Base-by-base conservation (phyloP, 2,113 vertebrate species). In the Hydrochoerus hydrochaeris region DNA sequence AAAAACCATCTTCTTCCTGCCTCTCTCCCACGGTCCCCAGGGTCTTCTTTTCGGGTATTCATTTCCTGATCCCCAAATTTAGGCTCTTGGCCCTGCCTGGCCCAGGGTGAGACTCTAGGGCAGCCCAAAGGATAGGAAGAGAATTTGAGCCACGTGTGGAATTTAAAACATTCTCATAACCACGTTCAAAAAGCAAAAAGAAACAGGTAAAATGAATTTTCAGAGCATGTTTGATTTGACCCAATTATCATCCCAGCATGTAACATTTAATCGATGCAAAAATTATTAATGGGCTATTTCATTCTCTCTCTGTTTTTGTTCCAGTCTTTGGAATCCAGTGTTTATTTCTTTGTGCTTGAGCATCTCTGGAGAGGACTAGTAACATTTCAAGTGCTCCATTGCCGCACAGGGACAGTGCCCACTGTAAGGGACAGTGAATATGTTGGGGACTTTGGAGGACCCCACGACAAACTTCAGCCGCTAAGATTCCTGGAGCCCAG, bases 71-170 rank as follows among this genome's bases (percentile, higher is more conserved):
- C 1, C 35, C 35, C 19, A 71, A 65, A n/a, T n/a, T n/a, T n/a
- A 32, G 63, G 12, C 20, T 65, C 54, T 52, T 52, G 49, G 6
- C 49, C 49, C 49, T 52, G 49, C 5, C 49, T 58, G 17, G 54
- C 1, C 35, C 20, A 54, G 52, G 52, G 52, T 54, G 52, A 54
- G 11, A 38, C 41, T 57, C 5, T 7, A 63, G n/a, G 73, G 69
- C 4, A 10, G 30, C 5, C 2, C 26, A 0, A 38, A 35, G 3
- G 13, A 49, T 7, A 13, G 71, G 41, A 63, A 30, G 12, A 46
- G 62, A 67, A 71, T 32, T 2, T 5, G 49, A 82, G 26, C 7
- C 67, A 30, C 17, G 9, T 1, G 11, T 0, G 19, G 54, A 54
- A 80, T 78, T 85, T 9, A 32, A 67, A 46, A 14, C n/a, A 16